Evolutionary conservation across 2,888 invertebrate species (phyloP).

Genomic region (Syritta pipiens): DNA sequence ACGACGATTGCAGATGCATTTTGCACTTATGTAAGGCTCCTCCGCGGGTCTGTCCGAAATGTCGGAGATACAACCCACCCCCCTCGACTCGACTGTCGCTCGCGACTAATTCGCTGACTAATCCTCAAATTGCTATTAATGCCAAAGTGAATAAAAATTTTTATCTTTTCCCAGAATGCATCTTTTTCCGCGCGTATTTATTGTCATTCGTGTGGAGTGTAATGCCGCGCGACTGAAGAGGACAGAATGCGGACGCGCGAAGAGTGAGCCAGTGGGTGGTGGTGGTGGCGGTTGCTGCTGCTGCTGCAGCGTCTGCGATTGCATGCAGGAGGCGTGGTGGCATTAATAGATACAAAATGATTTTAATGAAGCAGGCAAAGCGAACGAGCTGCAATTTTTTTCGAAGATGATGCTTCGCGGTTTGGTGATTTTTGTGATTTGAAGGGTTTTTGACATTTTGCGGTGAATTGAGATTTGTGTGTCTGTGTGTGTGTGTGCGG

Average conservation of each 20-base stretch:
- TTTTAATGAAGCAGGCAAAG: slow-evolving; percentile 32
- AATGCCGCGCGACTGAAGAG: slow-evolving; percentile 35
- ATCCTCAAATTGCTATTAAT: slow-evolving; percentile 51
- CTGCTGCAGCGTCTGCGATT: not conserved
- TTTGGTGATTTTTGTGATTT: slow-evolving; percentile 41
- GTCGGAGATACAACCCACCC: not conserved
- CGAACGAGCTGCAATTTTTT: not conserved
- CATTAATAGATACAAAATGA: slow-evolving; percentile 23
- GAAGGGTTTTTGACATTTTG: slow-evolving; percentile 55
- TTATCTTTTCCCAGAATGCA: slow-evolving; percentile 51
- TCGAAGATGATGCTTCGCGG: slow-evolving; percentile 31
- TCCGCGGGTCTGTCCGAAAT: slow-evolving; percentile 30
- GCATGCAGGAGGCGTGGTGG: slow-evolving; percentile 43
- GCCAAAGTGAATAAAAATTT: slow-evolving; percentile 43
- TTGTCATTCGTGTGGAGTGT: slow-evolving; percentile 42
- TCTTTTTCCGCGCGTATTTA: slow-evolving; percentile 34
- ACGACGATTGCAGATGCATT: slow-evolving; percentile 53
- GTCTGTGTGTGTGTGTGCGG: not conserved
- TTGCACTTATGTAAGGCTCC: slow-evolving; percentile 61
- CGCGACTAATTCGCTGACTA: not conserved
- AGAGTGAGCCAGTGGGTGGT: slow-evolving; percentile 4
- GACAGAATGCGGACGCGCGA: slow-evolving; percentile 48
- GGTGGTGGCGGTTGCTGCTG: slow-evolving; percentile 18
- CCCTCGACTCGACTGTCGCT: not conserved
- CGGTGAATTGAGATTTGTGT: slow-evolving; percentile 34